Conservation (phyloP, 1,140 invertebrate species). For the Agrilus planipennis region DNA sequence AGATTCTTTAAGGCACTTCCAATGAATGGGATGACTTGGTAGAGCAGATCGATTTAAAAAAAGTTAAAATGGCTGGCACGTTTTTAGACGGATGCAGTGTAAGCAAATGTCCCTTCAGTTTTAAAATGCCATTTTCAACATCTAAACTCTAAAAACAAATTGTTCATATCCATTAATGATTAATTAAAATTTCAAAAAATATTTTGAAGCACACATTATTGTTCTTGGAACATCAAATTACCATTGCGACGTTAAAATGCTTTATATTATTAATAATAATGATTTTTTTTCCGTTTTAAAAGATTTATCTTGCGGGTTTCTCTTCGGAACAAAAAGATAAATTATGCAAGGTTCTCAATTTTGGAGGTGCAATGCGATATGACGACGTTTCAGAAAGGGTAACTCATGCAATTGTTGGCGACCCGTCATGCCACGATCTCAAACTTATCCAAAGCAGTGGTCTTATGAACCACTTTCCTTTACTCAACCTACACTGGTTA, state of each 20-base stretch:
- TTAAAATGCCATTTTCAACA: too few relatives aligned
- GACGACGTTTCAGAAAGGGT: slow-evolving; percentile 61
- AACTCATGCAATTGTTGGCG: slow-evolving; percentile 67
- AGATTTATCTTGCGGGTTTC: slow-evolving; percentile 59
- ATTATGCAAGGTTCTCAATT: slow-evolving; percentile 62
- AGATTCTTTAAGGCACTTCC: background rate
- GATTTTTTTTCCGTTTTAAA: slow-evolving; percentile 13
- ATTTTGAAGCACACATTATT: too few relatives aligned
- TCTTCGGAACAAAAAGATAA: slow-evolving; percentile 52
- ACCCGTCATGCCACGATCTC: slow-evolving; percentile 38
- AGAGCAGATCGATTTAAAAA: slow-evolving; percentile 46
- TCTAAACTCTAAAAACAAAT: too few relatives aligned
- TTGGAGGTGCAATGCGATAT: slow-evolving; percentile 67
- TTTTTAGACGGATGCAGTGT: slow-evolving; percentile 79
- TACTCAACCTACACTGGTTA: slow-evolving; percentile 63
- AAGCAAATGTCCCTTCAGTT: too few relatives aligned
- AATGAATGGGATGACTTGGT: slow-evolving; percentile 27
- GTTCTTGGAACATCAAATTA: too few relatives aligned
- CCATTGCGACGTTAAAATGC: too few relatives aligned
- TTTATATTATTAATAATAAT: too few relatives aligned
- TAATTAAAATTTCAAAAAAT: too few relatives aligned
- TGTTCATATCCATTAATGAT: too few relatives aligned
- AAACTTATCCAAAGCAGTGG: slow-evolving; percentile 34
- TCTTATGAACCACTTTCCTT: slow-evolving; percentile 31
- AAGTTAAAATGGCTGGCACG: slow-evolving; percentile 56